These are phyloP conservation scores for Nematostella vectensis DNA, from an alignment of 92 coral and sea anemone genomes.

Conservation along the genomic window DNA sequence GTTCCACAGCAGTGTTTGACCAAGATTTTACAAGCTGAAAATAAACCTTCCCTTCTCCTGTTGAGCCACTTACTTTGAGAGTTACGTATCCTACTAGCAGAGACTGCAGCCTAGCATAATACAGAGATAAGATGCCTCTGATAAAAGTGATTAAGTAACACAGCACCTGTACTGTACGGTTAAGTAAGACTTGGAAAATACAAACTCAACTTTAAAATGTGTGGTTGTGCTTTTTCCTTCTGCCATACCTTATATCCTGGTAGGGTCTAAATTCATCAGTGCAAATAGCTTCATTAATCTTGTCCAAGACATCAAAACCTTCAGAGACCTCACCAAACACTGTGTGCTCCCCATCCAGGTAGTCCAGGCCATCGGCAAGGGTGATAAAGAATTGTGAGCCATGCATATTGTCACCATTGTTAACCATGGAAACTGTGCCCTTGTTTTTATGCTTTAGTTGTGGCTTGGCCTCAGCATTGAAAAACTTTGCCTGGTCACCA, in stretches of 20 bases:
- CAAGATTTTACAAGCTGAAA: no score
- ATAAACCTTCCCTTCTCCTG: no score
- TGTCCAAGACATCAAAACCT: constrained; percentile 86
- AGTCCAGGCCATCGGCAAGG: constrained; percentile 72
- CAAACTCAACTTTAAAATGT: no score
- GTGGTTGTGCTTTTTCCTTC: no score
- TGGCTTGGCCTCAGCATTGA: constrained; percentile 93
- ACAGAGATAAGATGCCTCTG: no score
- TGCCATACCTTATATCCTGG: constrained; percentile 81
- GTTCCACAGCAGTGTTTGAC: no score
- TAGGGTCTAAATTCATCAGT: constrained; percentile 87
- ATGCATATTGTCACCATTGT: constrained; percentile 90
- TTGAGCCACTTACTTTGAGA: no score
- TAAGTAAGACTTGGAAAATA: no score
- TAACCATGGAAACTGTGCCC: constrained; percentile 98
- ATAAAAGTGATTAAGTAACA: no score
- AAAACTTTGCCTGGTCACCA: constrained; percentile 95
- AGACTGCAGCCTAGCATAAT: no score
- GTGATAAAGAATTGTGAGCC: constrained; percentile 99
- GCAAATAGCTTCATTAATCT: constrained; percentile 88
- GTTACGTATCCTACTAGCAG: no score
- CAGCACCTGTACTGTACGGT: no score
- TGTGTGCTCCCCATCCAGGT: constrained; percentile 90
- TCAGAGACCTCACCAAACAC: constrained; percentile 99
- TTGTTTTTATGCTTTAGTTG: constrained; percentile 72